phyloP scores from a whole-genome alignment of 2,888 invertebrate genomes.

The Leptinotarsa haldemani region DNA sequence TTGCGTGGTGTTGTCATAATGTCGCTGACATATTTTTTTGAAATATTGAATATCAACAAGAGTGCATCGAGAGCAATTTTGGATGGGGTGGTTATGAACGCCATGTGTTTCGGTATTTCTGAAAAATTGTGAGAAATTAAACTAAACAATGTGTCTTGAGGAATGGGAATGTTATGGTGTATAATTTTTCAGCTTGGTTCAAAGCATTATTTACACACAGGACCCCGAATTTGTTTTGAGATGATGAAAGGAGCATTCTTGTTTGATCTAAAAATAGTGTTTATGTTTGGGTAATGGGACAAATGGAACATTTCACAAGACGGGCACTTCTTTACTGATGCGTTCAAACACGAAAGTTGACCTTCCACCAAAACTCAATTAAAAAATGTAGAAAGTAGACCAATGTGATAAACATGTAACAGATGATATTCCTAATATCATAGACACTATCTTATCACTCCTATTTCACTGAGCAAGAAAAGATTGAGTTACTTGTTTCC shows the following conservation, averaged over 20 bases:
- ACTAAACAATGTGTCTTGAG: slow-evolving; percentile 10
- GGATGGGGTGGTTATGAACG: slow-evolving; percentile 17
- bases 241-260: neutral
- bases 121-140: slow-evolving; percentile 13
- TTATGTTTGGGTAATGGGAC: neutral
- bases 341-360: no score
- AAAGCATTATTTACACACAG: slow-evolving; percentile 9
- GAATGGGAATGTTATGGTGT: neutral
- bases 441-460: no score
- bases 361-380: no score
- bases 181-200: slow-evolving; percentile 6
- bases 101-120: slow-evolving; percentile 14
- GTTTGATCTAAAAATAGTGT: slow-evolving; percentile 14
- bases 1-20: slow-evolving; percentile 31
- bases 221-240: slow-evolving; percentile 8
- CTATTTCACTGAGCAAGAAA: no score
- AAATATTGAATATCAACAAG: slow-evolving; percentile 18
- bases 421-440: no score
- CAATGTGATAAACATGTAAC: no score
- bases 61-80: slow-evolving; percentile 16
- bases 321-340: no score
- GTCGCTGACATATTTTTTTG: slow-evolving; percentile 27
- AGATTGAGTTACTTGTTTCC: no score
- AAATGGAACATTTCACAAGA: neutral
- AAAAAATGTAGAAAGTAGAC: no score